Evolutionary conservation across 2,888 invertebrate genomes (phyloP).

Genomic region (Steinernema hermaphroditum): DNA sequence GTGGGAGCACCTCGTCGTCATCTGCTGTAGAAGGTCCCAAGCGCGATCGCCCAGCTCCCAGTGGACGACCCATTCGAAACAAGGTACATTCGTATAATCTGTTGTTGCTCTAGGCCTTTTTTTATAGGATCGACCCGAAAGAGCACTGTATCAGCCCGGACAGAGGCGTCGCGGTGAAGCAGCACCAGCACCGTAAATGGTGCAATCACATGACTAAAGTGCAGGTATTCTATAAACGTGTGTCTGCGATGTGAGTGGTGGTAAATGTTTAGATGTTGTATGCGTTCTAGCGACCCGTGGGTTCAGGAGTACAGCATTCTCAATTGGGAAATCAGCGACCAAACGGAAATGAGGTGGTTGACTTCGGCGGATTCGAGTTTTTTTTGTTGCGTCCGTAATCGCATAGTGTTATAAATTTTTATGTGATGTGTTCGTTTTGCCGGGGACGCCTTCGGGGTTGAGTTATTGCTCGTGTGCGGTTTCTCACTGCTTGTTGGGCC

Average conservation of each 20-base stretch:
- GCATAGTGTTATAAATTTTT: no score
- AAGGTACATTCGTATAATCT: not conserved
- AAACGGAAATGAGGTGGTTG: no score
- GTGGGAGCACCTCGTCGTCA: not conserved
- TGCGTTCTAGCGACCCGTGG: not conserved
- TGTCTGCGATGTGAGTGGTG: not conserved
- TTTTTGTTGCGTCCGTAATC: no score
- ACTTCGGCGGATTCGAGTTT: no score
- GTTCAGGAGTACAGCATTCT: not conserved
- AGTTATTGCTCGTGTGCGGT: no score
- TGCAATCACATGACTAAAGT: no score
- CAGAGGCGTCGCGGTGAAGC: constrained; percentile 9
- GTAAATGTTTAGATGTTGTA: not conserved
- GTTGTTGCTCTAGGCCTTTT: not conserved
- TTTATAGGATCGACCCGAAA: constrained; percentile 11
- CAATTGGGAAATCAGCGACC: no score
- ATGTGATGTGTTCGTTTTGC: no score
- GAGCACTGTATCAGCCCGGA: constrained; percentile 11
- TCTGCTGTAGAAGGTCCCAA: not conserved
- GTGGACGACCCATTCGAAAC: not conserved
- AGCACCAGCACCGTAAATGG: not conserved
- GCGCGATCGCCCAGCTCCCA: constrained; percentile 4
- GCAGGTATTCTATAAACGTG: not conserved
- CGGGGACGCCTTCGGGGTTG: no score
- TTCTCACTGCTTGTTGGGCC: no score